phyloP scores from a whole-genome alignment of 2,797 vertebrate species.

The Gobio occitaniae region DNA sequence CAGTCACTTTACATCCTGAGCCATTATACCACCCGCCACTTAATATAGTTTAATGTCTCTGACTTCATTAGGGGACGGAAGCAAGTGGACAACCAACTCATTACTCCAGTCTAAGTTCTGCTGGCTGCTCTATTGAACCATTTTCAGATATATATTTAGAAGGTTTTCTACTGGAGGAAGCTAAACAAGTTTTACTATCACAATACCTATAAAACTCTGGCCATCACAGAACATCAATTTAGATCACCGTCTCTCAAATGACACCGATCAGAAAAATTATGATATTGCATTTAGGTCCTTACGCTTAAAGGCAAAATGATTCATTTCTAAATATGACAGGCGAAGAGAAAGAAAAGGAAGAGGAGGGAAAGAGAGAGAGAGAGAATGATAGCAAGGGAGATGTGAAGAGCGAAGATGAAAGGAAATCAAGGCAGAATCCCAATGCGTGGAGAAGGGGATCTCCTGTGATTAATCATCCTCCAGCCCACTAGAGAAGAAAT shows the following conservation, averaged over 20 bases:
- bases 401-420: constrained; percentile 15
- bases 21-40: constrained; percentile 36
- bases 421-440: constrained; percentile 27
- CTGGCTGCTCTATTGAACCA: constrained; percentile 24
- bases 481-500: constrained; percentile 28
- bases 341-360: constrained; percentile 19
- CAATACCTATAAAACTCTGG: constrained; percentile 7
- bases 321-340: constrained; percentile 42
- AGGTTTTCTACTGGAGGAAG: constrained; percentile 4
- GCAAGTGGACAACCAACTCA: constrained; percentile 29
- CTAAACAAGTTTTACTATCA: constrained; percentile 1
- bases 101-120: constrained; percentile 28
- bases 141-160: constrained; percentile 6
- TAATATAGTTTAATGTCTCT: constrained; percentile 42
- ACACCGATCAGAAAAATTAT: constrained; percentile 48
- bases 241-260: constrained; percentile 40
- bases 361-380: constrained; percentile 19
- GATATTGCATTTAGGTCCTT: constrained; percentile 52
- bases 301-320: constrained; percentile 52
- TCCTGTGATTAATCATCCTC: constrained; percentile 28
- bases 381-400: constrained; percentile 8
- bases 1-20: constrained; percentile 45
- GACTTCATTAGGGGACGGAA: constrained; percentile 38
- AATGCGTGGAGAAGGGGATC: constrained; percentile 23
- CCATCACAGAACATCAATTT: constrained; percentile 29